phyloP scores from a whole-genome alignment of 2,888 invertebrate species.

The Drosophila maculinotata region DNA sequence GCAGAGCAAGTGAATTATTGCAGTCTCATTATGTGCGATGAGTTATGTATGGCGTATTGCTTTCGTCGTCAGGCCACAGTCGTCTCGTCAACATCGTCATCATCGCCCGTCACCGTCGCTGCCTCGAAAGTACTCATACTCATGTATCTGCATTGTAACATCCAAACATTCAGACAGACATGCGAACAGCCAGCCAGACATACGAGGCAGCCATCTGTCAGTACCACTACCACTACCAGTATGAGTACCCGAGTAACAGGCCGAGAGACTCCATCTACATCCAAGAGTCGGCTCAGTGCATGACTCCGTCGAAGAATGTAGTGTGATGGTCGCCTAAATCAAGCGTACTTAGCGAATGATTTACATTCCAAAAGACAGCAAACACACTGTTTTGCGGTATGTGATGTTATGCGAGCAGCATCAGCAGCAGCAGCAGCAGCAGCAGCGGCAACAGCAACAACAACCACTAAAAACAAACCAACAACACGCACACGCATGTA shows the following conservation, averaged over 20 bases:
- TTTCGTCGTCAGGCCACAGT: constrained; percentile 75
- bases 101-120: constrained; percentile 40
- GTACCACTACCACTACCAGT: no score
- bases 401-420: constrained; percentile 83
- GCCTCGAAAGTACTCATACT: constrained; percentile 68
- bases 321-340: constrained; percentile 84
- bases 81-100: constrained; percentile 64
- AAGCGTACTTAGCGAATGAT: constrained; percentile 84
- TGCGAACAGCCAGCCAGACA: constrained; percentile 22
- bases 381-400: constrained; percentile 83
- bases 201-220: constrained; percentile 72
- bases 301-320: constrained; percentile 74
- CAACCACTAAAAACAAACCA: constrained; percentile 39
- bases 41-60: constrained; percentile 84
- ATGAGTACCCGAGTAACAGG: no score
- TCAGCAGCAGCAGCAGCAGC: constrained; percentile 47
- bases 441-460: constrained; percentile 34
- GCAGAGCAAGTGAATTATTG: constrained; percentile 84
- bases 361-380: constrained; percentile 84
- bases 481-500: constrained; percentile 27
- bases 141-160: constrained; percentile 75
- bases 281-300: constrained; percentile 40
- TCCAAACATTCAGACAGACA: constrained; percentile 54
- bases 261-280: constrained; percentile 38
- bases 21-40: constrained; percentile 85